Evolutionary conservation across 2,113 vertebrate species (phyloP).

Genomic region (Polypterus bichir): DNA sequence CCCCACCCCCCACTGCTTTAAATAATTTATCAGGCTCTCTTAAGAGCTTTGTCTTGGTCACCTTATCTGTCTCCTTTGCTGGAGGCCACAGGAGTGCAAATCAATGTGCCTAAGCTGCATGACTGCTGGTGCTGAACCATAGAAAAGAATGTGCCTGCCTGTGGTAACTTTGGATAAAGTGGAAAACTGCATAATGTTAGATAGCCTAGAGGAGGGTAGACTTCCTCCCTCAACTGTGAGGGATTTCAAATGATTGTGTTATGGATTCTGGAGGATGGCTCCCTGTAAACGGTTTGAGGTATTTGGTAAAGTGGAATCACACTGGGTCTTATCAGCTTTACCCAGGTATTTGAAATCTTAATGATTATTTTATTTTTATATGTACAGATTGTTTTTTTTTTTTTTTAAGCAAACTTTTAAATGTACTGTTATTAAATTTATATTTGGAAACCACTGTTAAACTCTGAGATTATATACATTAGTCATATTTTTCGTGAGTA

Average conservation of each 20-base stretch:
- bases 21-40: constrained; percentile 71
- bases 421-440: too few species aligned
- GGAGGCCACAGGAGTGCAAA: constrained; percentile 26
- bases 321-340: constrained; percentile 86
- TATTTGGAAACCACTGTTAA: too few species aligned
- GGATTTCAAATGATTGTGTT: constrained; percentile 34
- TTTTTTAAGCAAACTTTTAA: too few species aligned
- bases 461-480: too few species aligned
- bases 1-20: constrained; percentile 40
- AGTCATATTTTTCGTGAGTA: too few species aligned
- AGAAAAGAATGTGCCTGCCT: constrained; percentile 11
- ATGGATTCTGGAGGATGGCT: constrained; percentile 85
- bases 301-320: constrained; percentile 78
- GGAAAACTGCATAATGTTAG: constrained; percentile 28
- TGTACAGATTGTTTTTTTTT: constrained; percentile 15
- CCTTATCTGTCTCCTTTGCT: constrained; percentile 47
- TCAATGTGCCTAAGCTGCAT: constrained; percentile 23
- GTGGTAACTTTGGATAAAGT: constrained; percentile 10
- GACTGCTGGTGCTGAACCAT: constrained; percentile 15
- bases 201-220: not conserved
- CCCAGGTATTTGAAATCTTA: constrained; percentile 57
- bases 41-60: constrained; percentile 41
- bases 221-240: constrained; percentile 22
- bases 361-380: too few species aligned
- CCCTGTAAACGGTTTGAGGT: constrained; percentile 65